phyloP scores from a whole-genome alignment of 2,113 vertebrate genomes.

The Malurus elegans region DNA sequence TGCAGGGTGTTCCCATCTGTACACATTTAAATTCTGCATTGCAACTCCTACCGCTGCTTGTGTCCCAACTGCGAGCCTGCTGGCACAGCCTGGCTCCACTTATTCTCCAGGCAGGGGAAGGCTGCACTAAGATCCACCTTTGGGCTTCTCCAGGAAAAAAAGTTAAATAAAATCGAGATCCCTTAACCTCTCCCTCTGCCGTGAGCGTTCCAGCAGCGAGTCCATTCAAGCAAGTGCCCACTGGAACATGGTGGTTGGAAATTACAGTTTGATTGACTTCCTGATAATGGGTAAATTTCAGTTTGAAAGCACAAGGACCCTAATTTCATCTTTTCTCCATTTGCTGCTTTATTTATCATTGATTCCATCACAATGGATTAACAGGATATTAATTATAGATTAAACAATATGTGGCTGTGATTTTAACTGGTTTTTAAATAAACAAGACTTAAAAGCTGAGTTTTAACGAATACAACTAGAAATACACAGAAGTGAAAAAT shows the following conservation, averaged over 20 bases:
- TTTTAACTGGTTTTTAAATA: not conserved
- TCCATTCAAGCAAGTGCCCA: not conserved
- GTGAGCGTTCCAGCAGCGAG: not conserved
- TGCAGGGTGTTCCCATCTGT: not conserved
- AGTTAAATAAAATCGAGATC: fast-evolving
- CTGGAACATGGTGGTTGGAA: not conserved
- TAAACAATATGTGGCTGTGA: not conserved
- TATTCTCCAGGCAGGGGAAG: not conserved
- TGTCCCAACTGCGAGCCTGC: not conserved
- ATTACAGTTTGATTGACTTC: not conserved
- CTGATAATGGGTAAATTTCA: not conserved
- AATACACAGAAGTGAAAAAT: not conserved
- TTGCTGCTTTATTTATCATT: not conserved
- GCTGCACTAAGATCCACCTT: not conserved
- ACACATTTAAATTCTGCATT: not conserved
- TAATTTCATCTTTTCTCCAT: not conserved
- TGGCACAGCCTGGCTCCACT: not conserved
- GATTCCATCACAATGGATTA: not conserved
- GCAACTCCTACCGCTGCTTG: not conserved
- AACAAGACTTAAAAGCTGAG: not conserved
- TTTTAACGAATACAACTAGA: not conserved
- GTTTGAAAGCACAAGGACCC: not conserved
- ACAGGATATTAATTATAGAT: not conserved
- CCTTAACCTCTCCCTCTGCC: not conserved
- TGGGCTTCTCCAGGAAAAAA: not conserved